Evolutionary conservation across 2,113 vertebrate genomes (phyloP).

Genomic region (Elachura formosa): DNA sequence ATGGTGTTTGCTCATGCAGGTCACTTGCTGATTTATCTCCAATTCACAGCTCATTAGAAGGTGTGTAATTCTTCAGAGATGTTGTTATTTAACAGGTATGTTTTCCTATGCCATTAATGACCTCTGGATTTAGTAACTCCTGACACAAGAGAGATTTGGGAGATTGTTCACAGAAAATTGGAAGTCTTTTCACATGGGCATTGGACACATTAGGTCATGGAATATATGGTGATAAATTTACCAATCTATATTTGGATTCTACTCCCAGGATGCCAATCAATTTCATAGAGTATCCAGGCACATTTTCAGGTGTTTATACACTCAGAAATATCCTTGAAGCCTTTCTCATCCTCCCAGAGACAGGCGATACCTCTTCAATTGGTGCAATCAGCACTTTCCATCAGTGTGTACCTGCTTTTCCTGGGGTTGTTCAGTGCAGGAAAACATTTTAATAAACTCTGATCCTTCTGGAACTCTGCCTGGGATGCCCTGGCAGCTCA

Average conservation of each 20-base stretch:
- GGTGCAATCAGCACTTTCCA: neutral
- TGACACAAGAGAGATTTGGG: neutral
- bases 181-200: neutral
- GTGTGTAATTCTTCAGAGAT: constrained; percentile 12
- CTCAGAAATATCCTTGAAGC: neutral
- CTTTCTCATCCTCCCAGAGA: neutral
- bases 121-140: neutral
- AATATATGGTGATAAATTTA: neutral
- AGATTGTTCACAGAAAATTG: neutral
- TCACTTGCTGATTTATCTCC: constrained; percentile 43
- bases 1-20: constrained; percentile 51
- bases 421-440: neutral
- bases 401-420: neutral
- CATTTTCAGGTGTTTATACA: neutral
- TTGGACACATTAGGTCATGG: neutral
- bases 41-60: constrained; percentile 26
- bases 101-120: neutral
- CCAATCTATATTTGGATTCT: neutral
- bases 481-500: neutral
- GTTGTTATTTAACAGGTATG: constrained; percentile 18
- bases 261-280: neutral
- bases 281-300: neutral
- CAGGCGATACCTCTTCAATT: neutral
- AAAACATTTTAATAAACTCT: neutral
- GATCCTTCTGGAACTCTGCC: neutral